These are phyloP conservation scores for Phymorhynchus buccinoides DNA, from an alignment of 1,140 invertebrate species.

Conservation along the genomic window DNA sequence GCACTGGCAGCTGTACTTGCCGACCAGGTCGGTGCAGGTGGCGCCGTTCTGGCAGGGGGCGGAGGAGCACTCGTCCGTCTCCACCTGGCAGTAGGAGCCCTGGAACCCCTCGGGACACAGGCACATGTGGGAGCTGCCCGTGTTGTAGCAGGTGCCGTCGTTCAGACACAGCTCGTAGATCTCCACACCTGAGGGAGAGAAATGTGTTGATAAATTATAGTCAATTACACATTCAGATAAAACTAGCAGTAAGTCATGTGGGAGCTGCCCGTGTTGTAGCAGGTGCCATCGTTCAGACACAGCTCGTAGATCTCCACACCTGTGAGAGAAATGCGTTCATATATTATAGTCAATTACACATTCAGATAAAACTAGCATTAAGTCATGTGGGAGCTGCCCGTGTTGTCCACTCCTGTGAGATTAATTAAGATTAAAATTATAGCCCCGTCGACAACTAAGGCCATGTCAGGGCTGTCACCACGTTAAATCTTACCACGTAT, in stretches of 20 bases:
- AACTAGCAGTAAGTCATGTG: too few species aligned
- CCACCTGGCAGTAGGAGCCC: slow-evolving; percentile 93
- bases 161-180: slow-evolving; percentile 86
- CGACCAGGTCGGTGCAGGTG: slow-evolving; percentile 93
- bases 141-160: slow-evolving; percentile 90
- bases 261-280: slow-evolving; percentile 80
- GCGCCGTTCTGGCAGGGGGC: slow-evolving; percentile 94
- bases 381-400: slow-evolving; percentile 70
- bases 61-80: slow-evolving; percentile 89
- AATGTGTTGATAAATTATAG: too few species aligned
- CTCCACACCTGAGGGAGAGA: slow-evolving; percentile 53
- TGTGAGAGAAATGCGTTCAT: too few species aligned
- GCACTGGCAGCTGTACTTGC: slow-evolving; percentile 85
- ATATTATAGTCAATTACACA: too few species aligned
- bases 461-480: too few species aligned
- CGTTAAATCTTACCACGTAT: too few species aligned
- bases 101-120: slow-evolving; percentile 61
- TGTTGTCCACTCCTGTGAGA: too few species aligned
- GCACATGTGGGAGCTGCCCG: slow-evolving; percentile 70
- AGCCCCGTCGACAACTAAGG: too few species aligned
- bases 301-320: slow-evolving; percentile 77
- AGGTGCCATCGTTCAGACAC: slow-evolving; percentile 91
- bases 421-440: too few species aligned
- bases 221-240: too few species aligned
- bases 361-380: too few species aligned